Evolutionary conservation across 2,888 invertebrate species (phyloP).

Genomic region (Athetis lepigone): DNA sequence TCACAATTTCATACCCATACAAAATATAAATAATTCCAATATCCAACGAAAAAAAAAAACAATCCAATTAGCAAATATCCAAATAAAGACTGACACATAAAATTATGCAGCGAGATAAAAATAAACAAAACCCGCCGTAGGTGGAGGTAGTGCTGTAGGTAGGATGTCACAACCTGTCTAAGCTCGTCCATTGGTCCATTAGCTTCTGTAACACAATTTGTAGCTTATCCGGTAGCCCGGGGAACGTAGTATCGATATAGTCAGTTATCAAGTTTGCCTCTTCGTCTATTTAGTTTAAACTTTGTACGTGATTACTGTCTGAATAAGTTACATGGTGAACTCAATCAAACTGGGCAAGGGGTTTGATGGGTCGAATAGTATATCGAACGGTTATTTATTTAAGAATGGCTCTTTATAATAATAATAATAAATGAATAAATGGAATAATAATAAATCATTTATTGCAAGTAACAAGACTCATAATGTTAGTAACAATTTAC

Average conservation of each 20-base stretch:
- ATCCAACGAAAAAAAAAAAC: background rate
- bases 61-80: background rate
- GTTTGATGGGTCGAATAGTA: constrained; percentile 1
- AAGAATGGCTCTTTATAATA: too few species aligned
- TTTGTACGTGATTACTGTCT: constrained; percentile 36
- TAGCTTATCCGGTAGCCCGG: constrained; percentile 21
- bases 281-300: constrained; percentile 30
- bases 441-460: too few species aligned
- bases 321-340: constrained; percentile 6
- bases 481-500: too few species aligned
- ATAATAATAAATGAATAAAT: too few species aligned
- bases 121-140: background rate
- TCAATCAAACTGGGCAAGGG: constrained; percentile 20
- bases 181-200: constrained; percentile 32
- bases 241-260: constrained; percentile 15
- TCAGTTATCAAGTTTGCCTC: constrained; percentile 29
- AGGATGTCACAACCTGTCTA: constrained; percentile 21
- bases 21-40: too few species aligned
- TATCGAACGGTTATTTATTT: too few species aligned
- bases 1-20: too few species aligned
- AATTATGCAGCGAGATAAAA: background rate
- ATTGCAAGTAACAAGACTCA: too few species aligned
- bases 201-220: constrained; percentile 42
- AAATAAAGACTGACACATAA: background rate
- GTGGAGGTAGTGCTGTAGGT: constrained; percentile 10